Conservation (phyloP, 2,113 vertebrate species). For the Cygnus atratus region DNA sequence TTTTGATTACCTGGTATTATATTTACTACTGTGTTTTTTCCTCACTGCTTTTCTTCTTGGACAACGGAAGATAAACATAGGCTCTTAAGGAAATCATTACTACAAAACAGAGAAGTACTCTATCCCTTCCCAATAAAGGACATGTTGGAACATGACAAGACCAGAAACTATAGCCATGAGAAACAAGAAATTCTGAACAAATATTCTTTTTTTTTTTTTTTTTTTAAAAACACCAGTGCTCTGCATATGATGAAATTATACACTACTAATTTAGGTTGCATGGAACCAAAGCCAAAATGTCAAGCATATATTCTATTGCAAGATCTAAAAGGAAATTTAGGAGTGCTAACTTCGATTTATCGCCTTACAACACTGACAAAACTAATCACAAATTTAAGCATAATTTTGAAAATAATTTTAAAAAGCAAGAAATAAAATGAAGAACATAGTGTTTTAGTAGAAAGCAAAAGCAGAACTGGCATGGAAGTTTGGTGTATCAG, state of each 20-base stretch:
- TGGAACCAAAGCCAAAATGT: not conserved
- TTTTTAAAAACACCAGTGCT: not conserved
- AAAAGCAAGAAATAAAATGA: not conserved
- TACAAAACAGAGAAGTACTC: not conserved
- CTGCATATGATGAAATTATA: not conserved
- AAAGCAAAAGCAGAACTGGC: not conserved
- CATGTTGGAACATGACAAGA: not conserved
- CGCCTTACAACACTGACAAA: slow-evolving; percentile 1
- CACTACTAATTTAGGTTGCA: not conserved
- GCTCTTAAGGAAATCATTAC: not conserved
- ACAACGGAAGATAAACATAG: not conserved
- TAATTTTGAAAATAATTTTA: not conserved
- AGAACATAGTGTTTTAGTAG: not conserved
- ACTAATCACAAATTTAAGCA: not conserved
- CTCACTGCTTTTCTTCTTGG: not conserved
- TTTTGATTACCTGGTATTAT: not conserved
- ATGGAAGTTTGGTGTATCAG: not conserved
- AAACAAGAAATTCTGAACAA: not conserved
- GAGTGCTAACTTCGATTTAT: not conserved
- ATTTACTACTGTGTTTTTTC: not conserved
- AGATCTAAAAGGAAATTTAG: not conserved
- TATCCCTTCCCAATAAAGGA: not conserved
- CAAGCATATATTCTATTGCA: not conserved
- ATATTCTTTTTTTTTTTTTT: not conserved
- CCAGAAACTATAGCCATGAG: not conserved